A percentile compares a stretch with the other conserved stretches of the same genome.
phyloP scores from a whole-genome alignment of 2,888 invertebrate genomes.

The Drosophila subsilvestris region DNA sequence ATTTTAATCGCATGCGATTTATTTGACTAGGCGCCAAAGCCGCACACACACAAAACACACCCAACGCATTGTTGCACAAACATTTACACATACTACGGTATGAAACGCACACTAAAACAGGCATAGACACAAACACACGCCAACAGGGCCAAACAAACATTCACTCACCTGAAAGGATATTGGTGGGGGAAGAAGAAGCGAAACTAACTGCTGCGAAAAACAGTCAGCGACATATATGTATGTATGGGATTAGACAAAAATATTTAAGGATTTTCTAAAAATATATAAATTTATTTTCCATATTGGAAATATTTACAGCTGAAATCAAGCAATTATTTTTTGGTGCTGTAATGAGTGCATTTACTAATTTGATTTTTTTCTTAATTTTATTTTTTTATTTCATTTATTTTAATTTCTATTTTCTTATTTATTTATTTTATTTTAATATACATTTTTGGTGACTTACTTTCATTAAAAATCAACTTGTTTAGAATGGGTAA shows the following conservation, averaged over 20 bases:
- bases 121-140: constrained; percentile 8
- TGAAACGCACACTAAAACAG: constrained; percentile 9
- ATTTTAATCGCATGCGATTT: constrained; percentile 77
- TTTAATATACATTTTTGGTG: too few species aligned
- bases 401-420: too few species aligned
- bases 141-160: constrained; percentile 1
- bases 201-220: constrained; percentile 2
- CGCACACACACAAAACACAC: constrained; percentile 20
- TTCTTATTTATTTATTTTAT: too few species aligned
- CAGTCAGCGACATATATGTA: constrained; percentile 9
- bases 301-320: too few species aligned
- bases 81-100: constrained; percentile 4
- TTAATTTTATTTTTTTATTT: too few species aligned
- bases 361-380: too few species aligned
- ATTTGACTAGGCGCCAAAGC: constrained; percentile 60
- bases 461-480: too few species aligned
- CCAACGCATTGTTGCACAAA: constrained; percentile 9
- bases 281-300: too few species aligned
- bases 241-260: constrained; percentile 1
- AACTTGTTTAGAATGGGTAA: too few species aligned
- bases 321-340: too few species aligned
- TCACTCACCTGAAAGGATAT: constrained; percentile 10
- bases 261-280: too few species aligned
- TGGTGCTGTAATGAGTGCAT: too few species aligned
- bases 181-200: not conserved